Evolutionary conservation across 53 echinoderm and acorn worm genomes (phyloP).

Genomic region (Henricia sp.): DNA sequence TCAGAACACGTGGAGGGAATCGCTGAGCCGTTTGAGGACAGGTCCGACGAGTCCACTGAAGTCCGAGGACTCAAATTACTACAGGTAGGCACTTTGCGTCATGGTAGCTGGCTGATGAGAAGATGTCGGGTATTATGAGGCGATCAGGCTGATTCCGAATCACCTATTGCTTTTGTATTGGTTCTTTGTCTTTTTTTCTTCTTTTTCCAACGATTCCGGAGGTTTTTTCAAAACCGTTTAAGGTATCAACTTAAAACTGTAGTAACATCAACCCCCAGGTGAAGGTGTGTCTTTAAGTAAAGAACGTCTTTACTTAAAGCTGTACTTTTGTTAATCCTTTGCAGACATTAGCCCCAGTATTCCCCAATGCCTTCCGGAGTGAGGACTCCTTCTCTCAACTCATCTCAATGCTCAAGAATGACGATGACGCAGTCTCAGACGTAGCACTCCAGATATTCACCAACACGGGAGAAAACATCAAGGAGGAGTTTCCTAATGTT

Average conservation of each 20-base stretch:
- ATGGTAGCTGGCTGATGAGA: not conserved
- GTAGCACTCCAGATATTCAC: slow-evolving; percentile 90
- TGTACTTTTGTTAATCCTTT: too few species aligned
- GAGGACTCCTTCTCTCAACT: slow-evolving; percentile 74
- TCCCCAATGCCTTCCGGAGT: slow-evolving; percentile 84
- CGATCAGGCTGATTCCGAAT: too few species aligned
- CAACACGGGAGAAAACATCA: slow-evolving; percentile 77
- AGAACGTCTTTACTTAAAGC: too few species aligned
- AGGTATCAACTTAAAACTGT: too few species aligned
- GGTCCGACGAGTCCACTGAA: slow-evolving; percentile 57
- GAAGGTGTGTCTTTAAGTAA: too few species aligned
- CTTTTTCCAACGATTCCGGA: too few species aligned
- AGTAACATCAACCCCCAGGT: too few species aligned
- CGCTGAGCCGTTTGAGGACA: slow-evolving; percentile 75
- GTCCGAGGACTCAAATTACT: slow-evolving; percentile 83
- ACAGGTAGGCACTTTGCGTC: slow-evolving; percentile 55
- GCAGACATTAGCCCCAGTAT: slow-evolving; percentile 83
- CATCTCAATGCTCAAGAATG: slow-evolving; percentile 76
- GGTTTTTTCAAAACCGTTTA: too few species aligned
- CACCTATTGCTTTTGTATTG: too few species aligned
- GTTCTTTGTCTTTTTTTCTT: too few species aligned
- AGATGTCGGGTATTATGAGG: not conserved
- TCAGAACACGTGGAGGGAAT: slow-evolving; percentile 72
- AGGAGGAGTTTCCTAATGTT: slow-evolving; percentile 81
- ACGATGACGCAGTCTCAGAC: slow-evolving; percentile 75